Conservation (phyloP, 2,113 vertebrate genomes). For the Phaetusa simplex region DNA sequence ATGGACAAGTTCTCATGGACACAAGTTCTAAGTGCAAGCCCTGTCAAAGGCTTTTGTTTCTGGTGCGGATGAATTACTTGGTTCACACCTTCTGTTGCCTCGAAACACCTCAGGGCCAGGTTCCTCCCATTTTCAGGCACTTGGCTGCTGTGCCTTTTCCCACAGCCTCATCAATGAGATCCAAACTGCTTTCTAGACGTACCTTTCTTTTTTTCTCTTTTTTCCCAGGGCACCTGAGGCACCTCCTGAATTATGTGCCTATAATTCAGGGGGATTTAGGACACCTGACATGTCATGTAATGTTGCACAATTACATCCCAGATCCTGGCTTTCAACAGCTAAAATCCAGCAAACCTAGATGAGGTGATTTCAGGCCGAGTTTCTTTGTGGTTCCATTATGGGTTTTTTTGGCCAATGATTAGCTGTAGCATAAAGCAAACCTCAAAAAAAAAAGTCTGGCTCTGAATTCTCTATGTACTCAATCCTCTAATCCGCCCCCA, state of each 20-base stretch:
- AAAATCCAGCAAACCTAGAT: background rate
- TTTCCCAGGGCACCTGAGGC: slow-evolving; percentile 2
- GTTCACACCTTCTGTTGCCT: background rate
- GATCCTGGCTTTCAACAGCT: slow-evolving; percentile 52
- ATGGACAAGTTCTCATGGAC: background rate
- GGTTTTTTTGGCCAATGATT: background rate
- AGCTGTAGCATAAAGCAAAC: slow-evolving; percentile 9
- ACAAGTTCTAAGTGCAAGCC: background rate
- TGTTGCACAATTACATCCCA: slow-evolving; percentile 47
- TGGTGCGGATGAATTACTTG: background rate
- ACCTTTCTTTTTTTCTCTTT: background rate
- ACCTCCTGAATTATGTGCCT: background rate
- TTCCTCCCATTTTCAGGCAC: background rate
- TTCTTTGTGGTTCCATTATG: slow-evolving; percentile 8
- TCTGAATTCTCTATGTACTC: background rate
- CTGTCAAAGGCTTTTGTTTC: background rate
- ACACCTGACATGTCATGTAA: slow-evolving; percentile 58
- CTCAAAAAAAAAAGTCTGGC: background rate
- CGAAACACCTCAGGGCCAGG: background rate
- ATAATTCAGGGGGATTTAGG: slow-evolving; percentile 51
- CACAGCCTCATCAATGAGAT: background rate
- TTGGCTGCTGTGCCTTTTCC: slow-evolving; percentile 17
- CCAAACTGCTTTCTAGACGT: background rate
- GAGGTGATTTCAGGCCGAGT: slow-evolving; percentile 21
- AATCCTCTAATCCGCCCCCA: slow-evolving; percentile 48